Evolutionary conservation across 2,888 invertebrate species (phyloP).

Genomic region (Panopea generosa): DNA sequence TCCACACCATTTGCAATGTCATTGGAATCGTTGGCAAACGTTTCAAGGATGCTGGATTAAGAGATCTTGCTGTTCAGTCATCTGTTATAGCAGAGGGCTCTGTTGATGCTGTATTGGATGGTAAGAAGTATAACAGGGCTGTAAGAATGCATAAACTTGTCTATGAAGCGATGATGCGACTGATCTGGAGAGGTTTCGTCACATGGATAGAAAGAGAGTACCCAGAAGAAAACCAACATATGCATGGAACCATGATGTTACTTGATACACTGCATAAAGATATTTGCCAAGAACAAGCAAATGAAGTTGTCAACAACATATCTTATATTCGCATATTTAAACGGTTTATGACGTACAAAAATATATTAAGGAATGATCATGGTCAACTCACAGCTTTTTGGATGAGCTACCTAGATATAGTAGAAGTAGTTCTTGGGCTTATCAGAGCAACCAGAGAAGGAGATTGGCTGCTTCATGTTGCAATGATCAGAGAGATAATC

Average conservation of each 20-base stretch:
- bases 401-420: conserved; percentile 68
- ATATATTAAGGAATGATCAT: conserved; percentile 8
- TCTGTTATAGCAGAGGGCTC: conserved; percentile 36
- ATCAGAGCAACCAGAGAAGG: conserved; percentile 58
- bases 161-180: conserved; percentile 39
- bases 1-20: conserved; percentile 31
- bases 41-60: conserved; percentile 34
- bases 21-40: conserved; percentile 30
- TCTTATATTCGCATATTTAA: too few species aligned
- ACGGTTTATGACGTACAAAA: not conserved
- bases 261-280: too few species aligned
- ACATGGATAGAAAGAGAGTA: too few species aligned
- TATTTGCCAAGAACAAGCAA: too few species aligned
- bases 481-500: conserved; percentile 47
- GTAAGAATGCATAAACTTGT: conserved; percentile 41
- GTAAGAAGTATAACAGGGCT: conserved; percentile 47
- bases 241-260: too few species aligned
- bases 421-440: conserved; percentile 56
- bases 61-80: conserved; percentile 19
- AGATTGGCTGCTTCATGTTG: conserved; percentile 59
- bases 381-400: conserved; percentile 55
- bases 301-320: too few species aligned
- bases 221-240: too few species aligned
- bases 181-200: conserved; percentile 6
- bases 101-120: conserved; percentile 27